Base-by-base conservation (phyloP, 2,888 invertebrate species). In the Phyllotreta cruciferae region DNA sequence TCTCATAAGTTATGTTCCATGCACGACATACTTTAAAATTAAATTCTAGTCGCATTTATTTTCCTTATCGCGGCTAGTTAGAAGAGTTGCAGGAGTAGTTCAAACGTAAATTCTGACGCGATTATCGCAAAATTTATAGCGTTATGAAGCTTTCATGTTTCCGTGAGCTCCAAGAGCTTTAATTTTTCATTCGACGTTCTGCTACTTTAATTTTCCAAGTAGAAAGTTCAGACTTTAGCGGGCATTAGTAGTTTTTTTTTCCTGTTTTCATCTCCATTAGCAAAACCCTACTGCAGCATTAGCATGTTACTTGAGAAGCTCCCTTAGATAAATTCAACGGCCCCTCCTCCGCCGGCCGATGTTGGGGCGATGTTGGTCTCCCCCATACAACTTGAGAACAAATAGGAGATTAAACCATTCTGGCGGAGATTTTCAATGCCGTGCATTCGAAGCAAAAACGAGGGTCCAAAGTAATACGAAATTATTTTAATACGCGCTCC, bases 41-140 rank as follows among this genome's bases (percentile, higher is more conserved):
- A 57, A 62, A 62, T 52, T 53, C 45, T 38, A 38, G 13, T 41
- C 34, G 35, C 57, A 63, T 63, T 63, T 34, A 45, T 63, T 63
- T 63, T 53, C 54, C 57, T 57, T 62, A 57, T 62, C 62, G 4
- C 24, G 24, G 24, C 24, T 24, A 24, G 24, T 24, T 24, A 38
- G 24, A 35, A 47, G 47, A 49, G 24, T 14, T 49, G 35, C 49
- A 47, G 34, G 38, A 37, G 37, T 2, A 14, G 10, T 39, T 34
- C 8, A 13, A 6, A 49, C 49, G 37, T 57, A 47, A 56, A 45
- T 56, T 56, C 24, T 47, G 11, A 38, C 56, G 5, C 3, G 39
- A 57, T 56, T 55, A 44, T 44, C 10, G 11, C 1, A 38, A 55
- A 45, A 44, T 37, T 45, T 56, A 14, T 38, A 14, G 45, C 6